These are phyloP conservation scores for Phalera bucephala DNA, from an alignment of 2,888 invertebrate genomes.

Conservation along the genomic window DNA sequence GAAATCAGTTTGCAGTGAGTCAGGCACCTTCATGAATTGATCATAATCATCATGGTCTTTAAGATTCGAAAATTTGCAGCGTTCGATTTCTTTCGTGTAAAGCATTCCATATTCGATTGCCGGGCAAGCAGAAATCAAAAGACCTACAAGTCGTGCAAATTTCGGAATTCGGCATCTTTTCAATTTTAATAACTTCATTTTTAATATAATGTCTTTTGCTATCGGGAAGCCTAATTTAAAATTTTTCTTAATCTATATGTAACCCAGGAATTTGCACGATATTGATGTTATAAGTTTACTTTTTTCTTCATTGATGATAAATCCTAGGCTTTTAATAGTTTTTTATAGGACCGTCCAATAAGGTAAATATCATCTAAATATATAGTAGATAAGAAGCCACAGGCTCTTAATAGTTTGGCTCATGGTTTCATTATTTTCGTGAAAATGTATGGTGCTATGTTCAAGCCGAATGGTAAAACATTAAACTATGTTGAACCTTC, in stretches of 20 bases:
- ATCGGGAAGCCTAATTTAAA: constrained; percentile 9
- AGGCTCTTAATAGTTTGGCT: constrained; percentile 3
- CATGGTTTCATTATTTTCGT: constrained; percentile 7
- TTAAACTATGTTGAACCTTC: not conserved
- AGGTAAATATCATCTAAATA: constrained; percentile 13
- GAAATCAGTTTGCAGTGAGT: not conserved
- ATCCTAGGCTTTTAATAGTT: constrained; percentile 8
- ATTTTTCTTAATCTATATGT: constrained; percentile 9
- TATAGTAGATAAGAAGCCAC: constrained; percentile 9
- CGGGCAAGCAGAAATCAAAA: constrained; percentile 31
- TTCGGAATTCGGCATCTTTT: constrained; percentile 20
- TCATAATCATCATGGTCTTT: not conserved
- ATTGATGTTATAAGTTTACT: constrained; percentile 7
- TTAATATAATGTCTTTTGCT: constrained; percentile 13
- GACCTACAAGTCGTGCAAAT: constrained; percentile 24
- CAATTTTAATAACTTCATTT: constrained; percentile 4
- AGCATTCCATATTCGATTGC: constrained; percentile 36
- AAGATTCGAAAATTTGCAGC: constrained; percentile 17
- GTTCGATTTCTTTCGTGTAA: constrained; percentile 27
- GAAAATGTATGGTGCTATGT: not conserved
- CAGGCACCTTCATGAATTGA: not conserved
- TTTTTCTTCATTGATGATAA: constrained; percentile 18
- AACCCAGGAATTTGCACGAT: constrained; percentile 13
- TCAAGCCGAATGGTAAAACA: constrained; percentile 1
- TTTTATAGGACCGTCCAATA: constrained; percentile 2